Conservation (phyloP, 2,797 vertebrate genomes). For the Cheirogaleus major region DNA sequence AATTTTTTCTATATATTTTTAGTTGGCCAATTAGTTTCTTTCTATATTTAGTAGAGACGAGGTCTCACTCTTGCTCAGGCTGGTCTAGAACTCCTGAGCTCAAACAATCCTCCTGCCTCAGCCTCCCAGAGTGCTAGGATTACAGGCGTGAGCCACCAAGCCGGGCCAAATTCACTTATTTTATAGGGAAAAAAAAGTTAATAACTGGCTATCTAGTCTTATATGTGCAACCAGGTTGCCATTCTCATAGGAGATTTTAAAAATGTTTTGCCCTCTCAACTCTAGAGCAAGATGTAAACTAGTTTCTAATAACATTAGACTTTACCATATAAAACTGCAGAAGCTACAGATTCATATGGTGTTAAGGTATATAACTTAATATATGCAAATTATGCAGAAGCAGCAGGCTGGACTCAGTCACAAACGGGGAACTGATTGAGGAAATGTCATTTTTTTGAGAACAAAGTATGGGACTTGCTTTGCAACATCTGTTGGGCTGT, state of each 20-base stretch:
- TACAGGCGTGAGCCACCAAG: too few species aligned
- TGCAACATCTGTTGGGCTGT: conserved; percentile 84
- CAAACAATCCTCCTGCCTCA: too few species aligned
- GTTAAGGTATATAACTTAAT: conserved; percentile 69
- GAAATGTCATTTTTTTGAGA: conserved; percentile 82
- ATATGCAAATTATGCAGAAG: conserved; percentile 79
- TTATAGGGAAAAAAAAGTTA: conserved; percentile 72
- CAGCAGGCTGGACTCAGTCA: conserved; percentile 65
- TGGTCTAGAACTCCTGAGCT: too few species aligned
- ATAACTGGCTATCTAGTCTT: conserved; percentile 44
- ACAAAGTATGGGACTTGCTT: conserved; percentile 78
- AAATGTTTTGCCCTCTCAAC: conserved; percentile 50
- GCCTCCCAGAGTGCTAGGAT: too few species aligned
- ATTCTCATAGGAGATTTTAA: conserved; percentile 47
- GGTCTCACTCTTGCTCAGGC: too few species aligned
- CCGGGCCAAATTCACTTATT: conserved; percentile 69
- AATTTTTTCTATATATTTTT: too few species aligned
- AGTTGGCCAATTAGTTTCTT: too few species aligned
- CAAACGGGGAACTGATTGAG: conserved; percentile 70
- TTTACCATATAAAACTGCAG: conserved; percentile 35
- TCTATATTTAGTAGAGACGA: too few species aligned
- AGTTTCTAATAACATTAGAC: conserved; percentile 31
- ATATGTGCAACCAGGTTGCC: conserved; percentile 17
- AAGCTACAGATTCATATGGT: conserved; percentile 59
- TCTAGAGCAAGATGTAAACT: conserved; percentile 54